Percentiles rank a stretch among this genome's conserved stretches.
phyloP scores from a whole-genome alignment of 2,113 vertebrate species.

The Nyctibius bracteatus region DNA sequence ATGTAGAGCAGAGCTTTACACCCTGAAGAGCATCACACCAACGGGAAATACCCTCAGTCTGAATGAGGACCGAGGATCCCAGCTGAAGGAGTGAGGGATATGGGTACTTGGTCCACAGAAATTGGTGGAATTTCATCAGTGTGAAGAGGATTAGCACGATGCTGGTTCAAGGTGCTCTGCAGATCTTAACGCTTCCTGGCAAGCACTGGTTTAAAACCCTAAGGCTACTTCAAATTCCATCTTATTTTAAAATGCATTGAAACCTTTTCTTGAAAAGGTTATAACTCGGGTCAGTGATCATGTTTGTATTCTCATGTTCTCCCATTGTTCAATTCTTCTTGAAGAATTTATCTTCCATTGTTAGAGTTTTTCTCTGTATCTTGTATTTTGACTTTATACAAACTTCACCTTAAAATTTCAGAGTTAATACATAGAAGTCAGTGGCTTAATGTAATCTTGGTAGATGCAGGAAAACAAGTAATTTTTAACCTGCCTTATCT shows the following conservation, averaged over 20 bases:
- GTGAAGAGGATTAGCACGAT: neutral
- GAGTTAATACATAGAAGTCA: neutral
- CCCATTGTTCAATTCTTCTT: neutral
- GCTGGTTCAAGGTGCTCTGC: neutral
- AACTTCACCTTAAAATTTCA: neutral
- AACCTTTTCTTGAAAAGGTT: neutral
- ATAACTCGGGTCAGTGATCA: neutral
- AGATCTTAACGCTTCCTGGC: constrained; percentile 3
- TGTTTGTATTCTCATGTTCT: neutral
- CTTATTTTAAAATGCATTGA: neutral
- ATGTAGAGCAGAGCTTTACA: neutral
- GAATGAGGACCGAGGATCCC: neutral
- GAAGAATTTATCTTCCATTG: neutral
- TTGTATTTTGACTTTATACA: fast-evolving
- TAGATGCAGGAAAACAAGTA: neutral
- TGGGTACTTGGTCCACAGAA: neutral
- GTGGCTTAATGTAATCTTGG: neutral
- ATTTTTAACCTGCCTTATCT: neutral
- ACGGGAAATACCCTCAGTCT: neutral
- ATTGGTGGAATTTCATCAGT: neutral
- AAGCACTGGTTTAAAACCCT: neutral
- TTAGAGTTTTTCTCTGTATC: neutral
- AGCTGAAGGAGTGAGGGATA: neutral
- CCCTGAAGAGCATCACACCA: neutral
- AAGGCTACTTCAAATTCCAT: neutral